Conservation (phyloP, 2,797 vertebrate genomes). For the Merluccius polli region DNA sequence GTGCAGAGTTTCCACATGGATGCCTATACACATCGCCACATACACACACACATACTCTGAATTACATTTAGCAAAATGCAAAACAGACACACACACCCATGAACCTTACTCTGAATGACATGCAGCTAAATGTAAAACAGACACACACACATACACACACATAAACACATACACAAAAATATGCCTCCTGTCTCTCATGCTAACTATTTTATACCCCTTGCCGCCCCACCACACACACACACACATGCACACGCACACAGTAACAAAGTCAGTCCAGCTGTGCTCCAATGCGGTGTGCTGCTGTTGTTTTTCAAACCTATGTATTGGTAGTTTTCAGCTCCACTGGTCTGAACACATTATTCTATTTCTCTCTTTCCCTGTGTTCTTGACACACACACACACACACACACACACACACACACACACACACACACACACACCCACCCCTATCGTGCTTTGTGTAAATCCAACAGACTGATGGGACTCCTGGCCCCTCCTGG, state of each 20-base stretch:
- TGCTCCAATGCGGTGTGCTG: slow-evolving; percentile 54
- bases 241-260: slow-evolving; percentile 12
- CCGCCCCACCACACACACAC: slow-evolving; percentile 8
- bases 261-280: slow-evolving; percentile 31
- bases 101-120: not conserved
- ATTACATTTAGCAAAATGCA: slow-evolving; percentile 15
- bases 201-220: not conserved
- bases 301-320: slow-evolving; percentile 73
- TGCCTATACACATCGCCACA: too few relatives aligned
- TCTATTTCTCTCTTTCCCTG: slow-evolving; percentile 67
- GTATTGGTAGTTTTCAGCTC: slow-evolving; percentile 75
- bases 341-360: slow-evolving; percentile 73
- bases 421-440: slow-evolving; percentile 13
- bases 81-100: not conserved
- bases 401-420: not conserved
- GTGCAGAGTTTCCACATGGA: slow-evolving; percentile 15
- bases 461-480: slow-evolving; percentile 73
- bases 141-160: not conserved
- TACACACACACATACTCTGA: not conserved
- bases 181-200: not conserved
- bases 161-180: not conserved
- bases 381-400: slow-evolving; percentile 54
- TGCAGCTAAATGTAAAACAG: not conserved
- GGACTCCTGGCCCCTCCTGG: slow-evolving; percentile 67
- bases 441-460: slow-evolving; percentile 44